Evolutionary conservation across 2,888 invertebrate species (phyloP).

Genomic region (Acleris sparsana): DNA sequence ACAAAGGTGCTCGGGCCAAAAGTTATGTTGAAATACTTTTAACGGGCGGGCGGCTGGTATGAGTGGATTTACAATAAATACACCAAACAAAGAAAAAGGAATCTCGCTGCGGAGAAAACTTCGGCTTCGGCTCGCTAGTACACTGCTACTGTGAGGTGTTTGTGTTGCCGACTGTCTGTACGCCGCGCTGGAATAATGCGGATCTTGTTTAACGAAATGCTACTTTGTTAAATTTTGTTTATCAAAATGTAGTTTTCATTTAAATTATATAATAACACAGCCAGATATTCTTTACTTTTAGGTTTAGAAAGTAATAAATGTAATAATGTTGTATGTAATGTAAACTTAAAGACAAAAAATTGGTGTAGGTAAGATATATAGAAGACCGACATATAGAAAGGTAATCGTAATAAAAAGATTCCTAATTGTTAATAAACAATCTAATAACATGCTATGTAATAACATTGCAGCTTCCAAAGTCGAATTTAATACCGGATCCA

Average conservation of each 20-base stretch:
- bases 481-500: too few species aligned
- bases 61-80: constrained; percentile 84
- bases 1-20: constrained; percentile 65
- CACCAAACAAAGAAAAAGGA: constrained; percentile 83
- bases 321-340: too few species aligned
- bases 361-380: too few species aligned
- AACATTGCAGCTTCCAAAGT: too few species aligned
- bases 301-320: too few species aligned
- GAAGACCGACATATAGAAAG: too few species aligned
- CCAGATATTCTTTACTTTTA: too few species aligned
- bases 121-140: constrained; percentile 74
- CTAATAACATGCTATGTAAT: too few species aligned
- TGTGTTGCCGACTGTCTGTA: constrained; percentile 37
- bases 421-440: too few species aligned
- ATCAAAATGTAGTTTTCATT: constrained; percentile 2
- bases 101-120: constrained; percentile 80
- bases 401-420: too few species aligned
- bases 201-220: constrained; percentile 10
- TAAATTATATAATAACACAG: neutral
- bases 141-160: constrained; percentile 56
- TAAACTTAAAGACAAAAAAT: too few species aligned
- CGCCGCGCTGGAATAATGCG: constrained; percentile 25
- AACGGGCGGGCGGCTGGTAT: constrained; percentile 70
- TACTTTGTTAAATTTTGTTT: constrained; percentile 4
- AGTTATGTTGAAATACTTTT: constrained; percentile 82